Evolutionary conservation across 2,888 invertebrate species (phyloP).

Genomic region (Sympetrum striolatum): DNA sequence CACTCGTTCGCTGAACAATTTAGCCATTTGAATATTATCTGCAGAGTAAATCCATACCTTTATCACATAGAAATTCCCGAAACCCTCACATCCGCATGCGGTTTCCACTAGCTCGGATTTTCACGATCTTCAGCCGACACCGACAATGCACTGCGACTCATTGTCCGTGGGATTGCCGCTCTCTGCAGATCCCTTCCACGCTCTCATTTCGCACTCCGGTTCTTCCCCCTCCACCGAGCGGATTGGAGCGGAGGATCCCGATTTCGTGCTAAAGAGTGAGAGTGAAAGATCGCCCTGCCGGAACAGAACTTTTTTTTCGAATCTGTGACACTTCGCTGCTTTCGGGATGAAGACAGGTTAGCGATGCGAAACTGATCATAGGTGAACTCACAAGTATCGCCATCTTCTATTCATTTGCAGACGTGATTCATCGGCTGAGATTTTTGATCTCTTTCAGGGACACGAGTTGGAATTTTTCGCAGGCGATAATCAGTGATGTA

Average conservation of each 20-base stretch:
- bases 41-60: not conserved
- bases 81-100: not conserved
- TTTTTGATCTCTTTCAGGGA: not conserved
- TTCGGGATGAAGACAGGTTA: not conserved
- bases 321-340: slow-evolving; percentile 34
- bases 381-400: not conserved
- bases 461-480: no score
- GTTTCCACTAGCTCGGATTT: not conserved
- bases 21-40: not conserved
- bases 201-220: not conserved
- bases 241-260: not conserved
- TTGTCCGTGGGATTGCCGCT: not conserved
- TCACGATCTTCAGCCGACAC: not conserved
- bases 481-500: no score
- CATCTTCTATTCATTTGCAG: not conserved
- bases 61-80: not conserved
- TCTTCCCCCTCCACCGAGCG: not conserved
- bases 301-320: slow-evolving; percentile 28
- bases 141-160: not conserved
- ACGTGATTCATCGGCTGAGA: not conserved
- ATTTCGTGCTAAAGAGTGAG: not conserved
- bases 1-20: no score
- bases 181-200: not conserved
- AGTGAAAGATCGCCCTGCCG: slow-evolving; percentile 3
- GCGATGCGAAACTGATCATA: not conserved